Base-by-base conservation (phyloP, 2,888 invertebrate species). In the Macrophya annulata region DNA sequence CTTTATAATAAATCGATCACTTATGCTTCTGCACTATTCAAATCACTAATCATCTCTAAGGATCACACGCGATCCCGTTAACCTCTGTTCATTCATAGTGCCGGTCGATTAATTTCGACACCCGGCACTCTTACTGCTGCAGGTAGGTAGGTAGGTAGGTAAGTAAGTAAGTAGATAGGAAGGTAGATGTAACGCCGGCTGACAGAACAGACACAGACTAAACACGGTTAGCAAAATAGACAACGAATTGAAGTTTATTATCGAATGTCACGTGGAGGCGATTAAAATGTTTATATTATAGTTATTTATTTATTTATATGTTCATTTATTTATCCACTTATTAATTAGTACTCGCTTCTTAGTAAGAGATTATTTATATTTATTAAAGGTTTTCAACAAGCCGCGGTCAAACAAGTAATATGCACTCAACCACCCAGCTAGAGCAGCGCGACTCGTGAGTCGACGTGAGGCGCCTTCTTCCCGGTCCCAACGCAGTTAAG, bases 1-100 rank as follows among this genome's bases (percentile, higher is more conserved):
- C 17, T 31, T 40, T 31, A 31, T 31, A 68, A 37, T 62, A 25
- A 62, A 62, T 62, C 62, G 37, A 62, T 62, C 25, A 25, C 15
- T 71, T 62, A n/a, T 48, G 17, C 25, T 0, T 15, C 45, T 74
- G 21, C 81, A 17, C 21, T 31, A 31, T 25, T 21, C 21, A 25
- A 59, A 62, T 59, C 62, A 81, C 81, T 83, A 68, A 83, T 83
- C 83, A 83, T 71, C 65, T 83, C 83, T 43, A 31, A 31, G 83
- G 48, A 83, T 83, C 83, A 83, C 83, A 71, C 83, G 68, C 68
- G 83, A 48, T 83, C 83, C 83, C 83, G 83, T 83, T 83, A 83
- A 15, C 51, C 83, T 68, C 68, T 68, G 83, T 71, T 83, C 83
- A 83, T 83, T 83, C 83, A 83, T 83, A 83, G 48, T 48, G 81